phyloP scores from a whole-genome alignment of 2,888 invertebrate genomes.

The Dugesia japonica region DNA sequence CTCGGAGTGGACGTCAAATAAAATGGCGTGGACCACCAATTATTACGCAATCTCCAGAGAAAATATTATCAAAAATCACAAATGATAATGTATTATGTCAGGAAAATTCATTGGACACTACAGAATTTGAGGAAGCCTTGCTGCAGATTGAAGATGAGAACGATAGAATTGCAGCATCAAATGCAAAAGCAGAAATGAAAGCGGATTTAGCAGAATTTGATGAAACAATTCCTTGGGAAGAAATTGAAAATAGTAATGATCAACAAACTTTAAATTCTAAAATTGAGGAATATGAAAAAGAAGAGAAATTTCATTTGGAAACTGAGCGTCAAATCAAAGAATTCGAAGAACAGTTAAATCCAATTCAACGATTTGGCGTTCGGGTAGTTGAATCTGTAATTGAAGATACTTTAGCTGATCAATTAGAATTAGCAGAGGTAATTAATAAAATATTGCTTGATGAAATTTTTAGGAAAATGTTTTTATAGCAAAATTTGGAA shows the following conservation, averaged over 20 bases:
- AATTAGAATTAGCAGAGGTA: conserved; percentile 69
- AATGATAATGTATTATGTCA: not conserved
- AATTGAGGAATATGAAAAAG: conserved; percentile 24
- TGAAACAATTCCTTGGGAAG: conserved; percentile 74
- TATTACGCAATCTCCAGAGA: not conserved
- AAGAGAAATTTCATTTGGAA: conserved; percentile 24
- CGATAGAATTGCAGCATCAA: conserved; percentile 34
- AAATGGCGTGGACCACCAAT: conserved; percentile 21
- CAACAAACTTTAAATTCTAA: conserved; percentile 30
- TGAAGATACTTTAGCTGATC: conserved; percentile 63
- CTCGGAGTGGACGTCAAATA: conserved; percentile 20
- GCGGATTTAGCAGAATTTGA: conserved; percentile 71
- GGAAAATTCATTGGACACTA: not conserved
- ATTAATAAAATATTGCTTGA: no score
- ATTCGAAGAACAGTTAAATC: conserved; percentile 59
- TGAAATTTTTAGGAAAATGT: not conserved
- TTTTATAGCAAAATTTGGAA: conserved; percentile 28
- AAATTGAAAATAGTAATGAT: conserved; percentile 10
- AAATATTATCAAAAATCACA: not conserved
- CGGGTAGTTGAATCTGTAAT: conserved; percentile 72
- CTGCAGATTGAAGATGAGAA: conserved; percentile 34
- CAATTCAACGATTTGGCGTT: conserved; percentile 86
- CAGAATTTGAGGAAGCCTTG: conserved; percentile 26
- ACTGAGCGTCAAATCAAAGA: conserved; percentile 32
- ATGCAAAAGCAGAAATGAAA: conserved; percentile 36